Evolutionary conservation across 1,140 invertebrate species (phyloP), one percentile per base, ranked within the genome.

Genomic region (Drosophila auraria): DNA sequence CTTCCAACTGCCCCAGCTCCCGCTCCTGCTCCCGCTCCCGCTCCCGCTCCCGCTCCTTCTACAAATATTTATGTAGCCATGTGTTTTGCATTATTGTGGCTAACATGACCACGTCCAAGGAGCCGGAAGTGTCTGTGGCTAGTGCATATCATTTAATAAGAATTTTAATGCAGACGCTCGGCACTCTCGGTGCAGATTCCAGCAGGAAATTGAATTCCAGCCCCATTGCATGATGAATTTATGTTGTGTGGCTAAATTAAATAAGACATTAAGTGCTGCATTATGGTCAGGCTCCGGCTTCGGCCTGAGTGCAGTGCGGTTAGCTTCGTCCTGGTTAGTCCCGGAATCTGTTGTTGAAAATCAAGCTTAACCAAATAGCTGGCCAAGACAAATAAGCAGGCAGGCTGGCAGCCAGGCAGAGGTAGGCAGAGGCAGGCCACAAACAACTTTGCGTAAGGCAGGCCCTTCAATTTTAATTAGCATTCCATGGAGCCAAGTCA

Each of bases 161-260:
- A 73, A 81, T 69, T 84, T 83, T 56, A 81, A 73, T 84, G 72
- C 65, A 64, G 60, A 69, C 50, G 45, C 45, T 36, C 27, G 53
- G 54, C 49, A 33, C 38, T 51, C 42, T 44, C 47, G 47, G 12
- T 47, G 40, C 38, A 77, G 42, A 56, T 36, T 44, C 51, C 54
- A 47, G 54, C 75, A 78, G 74, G 74, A 82, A 71, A 79, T 76
- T 83, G 71, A 83, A 83, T 79, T 70, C 76, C 68, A 50, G 60
- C 25, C 76, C 54, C 66, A 49, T 79, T 71, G 57, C 40, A 79
- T 72, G 76, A 73, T 72, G 69, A 80, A 80, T 80, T 79, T 65
- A 73, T 78, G 66, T 63, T 62, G 53, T 78, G 76, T 62, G 76
- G 76, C 58, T 71, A 63, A 78, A 63, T 78, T 71, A 78, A 78